A percentile compares a stretch with the other conserved stretches of the same genome.
phyloP scores from a whole-genome alignment of 1,140 invertebrate genomes.

The Bombus vancouverensis region DNA sequence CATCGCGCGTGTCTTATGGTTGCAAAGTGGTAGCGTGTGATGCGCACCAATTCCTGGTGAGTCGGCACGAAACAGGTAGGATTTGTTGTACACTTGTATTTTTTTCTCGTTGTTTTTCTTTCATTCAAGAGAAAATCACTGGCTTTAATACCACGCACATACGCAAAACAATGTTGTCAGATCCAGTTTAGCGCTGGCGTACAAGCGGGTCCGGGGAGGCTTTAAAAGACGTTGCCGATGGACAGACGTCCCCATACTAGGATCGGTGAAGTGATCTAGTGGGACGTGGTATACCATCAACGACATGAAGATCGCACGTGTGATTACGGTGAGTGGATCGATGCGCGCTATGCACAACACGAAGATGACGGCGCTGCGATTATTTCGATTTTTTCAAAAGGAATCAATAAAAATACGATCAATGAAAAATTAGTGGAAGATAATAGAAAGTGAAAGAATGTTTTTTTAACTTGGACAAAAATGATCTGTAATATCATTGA shows the following conservation, averaged over 20 bases:
- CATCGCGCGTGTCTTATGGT: background rate
- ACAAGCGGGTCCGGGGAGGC: slow-evolving; percentile 32
- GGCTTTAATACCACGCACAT: too few species aligned
- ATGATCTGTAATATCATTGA: background rate
- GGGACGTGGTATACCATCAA: slow-evolving; percentile 42
- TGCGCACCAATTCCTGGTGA: background rate
- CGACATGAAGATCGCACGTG: slow-evolving; percentile 64
- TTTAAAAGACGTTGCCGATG: slow-evolving; percentile 64
- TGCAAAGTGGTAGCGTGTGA: background rate
- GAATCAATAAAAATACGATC: background rate
- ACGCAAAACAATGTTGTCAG: slow-evolving; percentile 44
- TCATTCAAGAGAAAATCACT: slow-evolving; percentile 18
- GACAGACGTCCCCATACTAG: slow-evolving; percentile 35
- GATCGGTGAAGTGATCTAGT: slow-evolving; percentile 56
- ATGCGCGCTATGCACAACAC: background rate
- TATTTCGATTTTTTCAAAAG: background rate
- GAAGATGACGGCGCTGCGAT: background rate
- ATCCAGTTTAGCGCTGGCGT: slow-evolving; percentile 20
- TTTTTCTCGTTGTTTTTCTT: background rate
- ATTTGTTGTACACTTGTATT: background rate
- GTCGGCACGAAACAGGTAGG: background rate
- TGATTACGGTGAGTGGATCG: slow-evolving; percentile 63
- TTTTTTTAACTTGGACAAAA: background rate
- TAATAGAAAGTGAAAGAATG: background rate
- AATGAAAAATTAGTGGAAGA: background rate